A percentile compares a stretch with the other conserved stretches of the same genome.
Evolutionary conservation across 2,888 invertebrate species (phyloP).

Genomic region (Sinotaia quadrata): DNA sequence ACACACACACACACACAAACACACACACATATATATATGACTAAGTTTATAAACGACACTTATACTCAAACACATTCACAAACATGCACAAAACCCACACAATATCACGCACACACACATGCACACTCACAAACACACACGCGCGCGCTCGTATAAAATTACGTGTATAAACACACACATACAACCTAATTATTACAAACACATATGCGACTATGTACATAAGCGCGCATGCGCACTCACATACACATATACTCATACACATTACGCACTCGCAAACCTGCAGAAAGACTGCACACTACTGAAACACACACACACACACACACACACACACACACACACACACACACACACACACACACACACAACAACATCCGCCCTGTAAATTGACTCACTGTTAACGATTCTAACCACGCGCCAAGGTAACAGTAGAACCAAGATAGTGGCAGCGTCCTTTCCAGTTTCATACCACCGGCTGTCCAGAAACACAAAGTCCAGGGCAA

Average conservation of each 20-base stretch:
- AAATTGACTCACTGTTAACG: constrained; percentile 55
- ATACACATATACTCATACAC: constrained; percentile 3
- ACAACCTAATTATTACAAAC: background rate
- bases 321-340: background rate
- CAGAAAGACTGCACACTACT: background rate
- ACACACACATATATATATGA: constrained; percentile 4
- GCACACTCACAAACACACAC: background rate
- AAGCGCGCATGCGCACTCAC: background rate
- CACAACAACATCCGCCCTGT: background rate
- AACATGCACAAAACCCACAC: background rate
- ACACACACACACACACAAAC: background rate
- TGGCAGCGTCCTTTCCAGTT: constrained; percentile 58
- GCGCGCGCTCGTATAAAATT: background rate
- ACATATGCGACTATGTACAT: background rate
- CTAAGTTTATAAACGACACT: no score
- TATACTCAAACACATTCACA: background rate
- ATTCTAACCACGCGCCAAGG: constrained; percentile 61
- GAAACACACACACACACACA: constrained; percentile 1
- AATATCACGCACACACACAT: background rate
- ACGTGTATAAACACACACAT: background rate
- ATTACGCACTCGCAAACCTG: no score
- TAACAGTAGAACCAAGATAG: constrained; percentile 52
- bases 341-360: background rate
- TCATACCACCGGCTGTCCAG: constrained; percentile 58
- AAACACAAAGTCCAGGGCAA: constrained; percentile 54